phyloP scores from a whole-genome alignment of 1,140 invertebrate genomes.

The Cryptotermes secundus region DNA sequence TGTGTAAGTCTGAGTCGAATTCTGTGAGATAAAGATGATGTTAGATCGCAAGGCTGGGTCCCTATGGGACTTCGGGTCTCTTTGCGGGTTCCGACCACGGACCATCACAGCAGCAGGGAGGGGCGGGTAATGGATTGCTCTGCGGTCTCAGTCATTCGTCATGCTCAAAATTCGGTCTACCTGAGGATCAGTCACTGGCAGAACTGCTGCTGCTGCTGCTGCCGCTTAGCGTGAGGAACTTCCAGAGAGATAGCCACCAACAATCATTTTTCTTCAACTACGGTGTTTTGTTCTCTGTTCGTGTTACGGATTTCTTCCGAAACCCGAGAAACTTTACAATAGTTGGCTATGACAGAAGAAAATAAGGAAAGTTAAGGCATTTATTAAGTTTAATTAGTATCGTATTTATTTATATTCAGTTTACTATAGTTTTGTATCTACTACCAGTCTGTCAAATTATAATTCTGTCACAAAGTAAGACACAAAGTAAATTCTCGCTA shows the following conservation, averaged over 20 bases:
- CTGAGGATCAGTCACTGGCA: slow-evolving; percentile 1
- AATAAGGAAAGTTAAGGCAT: not conserved
- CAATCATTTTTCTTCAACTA: not conserved
- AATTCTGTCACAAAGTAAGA: no score
- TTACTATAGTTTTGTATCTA: no score
- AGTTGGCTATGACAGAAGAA: not conserved
- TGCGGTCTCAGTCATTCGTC: not conserved
- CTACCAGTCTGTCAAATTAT: no score
- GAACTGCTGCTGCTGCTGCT: not conserved
- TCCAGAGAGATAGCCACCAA: not conserved
- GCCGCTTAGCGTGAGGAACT: not conserved
- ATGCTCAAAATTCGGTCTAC: slow-evolving; percentile 6
- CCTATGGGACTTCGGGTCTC: not conserved
- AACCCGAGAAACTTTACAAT: not conserved
- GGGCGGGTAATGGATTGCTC: not conserved
- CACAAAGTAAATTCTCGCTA: no score
- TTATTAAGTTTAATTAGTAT: not conserved
- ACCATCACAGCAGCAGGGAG: not conserved
- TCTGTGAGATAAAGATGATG: slow-evolving; percentile 2
- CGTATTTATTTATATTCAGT: no score
- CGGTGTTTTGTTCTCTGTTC: not conserved
- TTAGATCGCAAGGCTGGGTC: not conserved
- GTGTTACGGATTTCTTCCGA: not conserved
- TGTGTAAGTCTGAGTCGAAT: not conserved
- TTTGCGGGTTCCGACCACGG: not conserved